Percentiles rank a stretch among this genome's conserved stretches.
phyloP scores from a whole-genome alignment of 1,140 invertebrate genomes.

The Steinernema khuongi region DNA sequence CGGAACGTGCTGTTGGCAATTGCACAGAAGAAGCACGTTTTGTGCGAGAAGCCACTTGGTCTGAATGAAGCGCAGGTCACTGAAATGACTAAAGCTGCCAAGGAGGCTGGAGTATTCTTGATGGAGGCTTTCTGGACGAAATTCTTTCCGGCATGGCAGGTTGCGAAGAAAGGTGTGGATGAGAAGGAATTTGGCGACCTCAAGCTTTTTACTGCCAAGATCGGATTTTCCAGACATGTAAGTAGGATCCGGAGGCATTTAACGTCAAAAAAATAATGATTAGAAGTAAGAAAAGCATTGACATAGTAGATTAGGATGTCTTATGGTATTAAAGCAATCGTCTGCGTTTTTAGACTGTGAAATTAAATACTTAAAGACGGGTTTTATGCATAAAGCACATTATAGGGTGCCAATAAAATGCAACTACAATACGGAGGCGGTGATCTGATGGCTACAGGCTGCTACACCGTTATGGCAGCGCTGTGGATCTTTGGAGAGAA shows the following conservation, averaged over 20 bases:
- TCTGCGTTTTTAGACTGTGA: too few species aligned
- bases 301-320: too few species aligned
- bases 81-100: neutral
- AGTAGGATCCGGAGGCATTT: too few species aligned
- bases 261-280: too few species aligned
- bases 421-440: neutral
- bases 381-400: too few species aligned
- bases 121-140: conserved; percentile 7
- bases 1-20: neutral
- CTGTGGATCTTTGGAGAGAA: neutral
- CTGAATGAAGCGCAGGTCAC: neutral
- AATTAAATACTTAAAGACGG: neutral
- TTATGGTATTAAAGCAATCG: too few species aligned
- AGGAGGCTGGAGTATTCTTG: neutral
- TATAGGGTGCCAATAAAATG: neutral
- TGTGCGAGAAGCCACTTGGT: neutral
- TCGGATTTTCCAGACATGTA: neutral
- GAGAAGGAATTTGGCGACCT: neutral
- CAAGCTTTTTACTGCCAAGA: neutral
- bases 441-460: conserved; percentile 2
- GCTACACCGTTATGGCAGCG: neutral
- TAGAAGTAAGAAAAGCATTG: too few species aligned
- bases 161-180: neutral
- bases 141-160: neutral
- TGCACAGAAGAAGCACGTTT: neutral